Evolutionary conservation across 2,113 vertebrate genomes (phyloP).

Genomic region (Lucifuga dentata): DNA sequence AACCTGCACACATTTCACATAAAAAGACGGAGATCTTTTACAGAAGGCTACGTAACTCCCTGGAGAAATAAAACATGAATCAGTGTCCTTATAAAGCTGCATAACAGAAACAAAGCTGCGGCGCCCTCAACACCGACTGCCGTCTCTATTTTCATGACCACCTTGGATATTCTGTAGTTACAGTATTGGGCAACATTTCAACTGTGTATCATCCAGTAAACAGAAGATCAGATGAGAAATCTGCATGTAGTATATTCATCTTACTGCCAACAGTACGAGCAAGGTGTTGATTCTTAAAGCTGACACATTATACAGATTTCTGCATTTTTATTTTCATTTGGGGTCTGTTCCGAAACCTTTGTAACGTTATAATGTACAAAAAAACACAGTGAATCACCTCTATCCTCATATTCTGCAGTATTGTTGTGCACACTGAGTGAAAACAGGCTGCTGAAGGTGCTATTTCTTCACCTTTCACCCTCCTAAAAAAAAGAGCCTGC

Average conservation of each 20-base stretch:
- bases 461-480: too few relatives aligned
- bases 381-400: too few relatives aligned
- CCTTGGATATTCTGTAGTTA: neutral
- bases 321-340: too few relatives aligned
- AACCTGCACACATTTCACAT: slow-evolving; percentile 7
- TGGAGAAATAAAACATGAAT: slow-evolving; percentile 24
- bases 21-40: slow-evolving; percentile 28
- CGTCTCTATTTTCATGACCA: slow-evolving; percentile 16
- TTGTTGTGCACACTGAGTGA: too few relatives aligned
- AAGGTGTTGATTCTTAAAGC: too few relatives aligned
- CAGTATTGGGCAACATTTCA: neutral
- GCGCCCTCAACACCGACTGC: neutral
- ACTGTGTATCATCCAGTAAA: slow-evolving; percentile 1
- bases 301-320: too few relatives aligned
- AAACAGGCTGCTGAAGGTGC: too few relatives aligned
- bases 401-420: too few relatives aligned
- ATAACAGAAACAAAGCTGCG: slow-evolving; percentile 8
- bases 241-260: neutral
- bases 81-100: neutral
- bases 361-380: too few relatives aligned
- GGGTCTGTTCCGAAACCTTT: too few relatives aligned
- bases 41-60: neutral
- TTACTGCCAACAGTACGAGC: too few relatives aligned
- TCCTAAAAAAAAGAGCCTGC: too few relatives aligned
- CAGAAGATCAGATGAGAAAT: neutral